Conservation (phyloP, 53 echinoderm and acorn worm genomes). For the Arbacia lixula region DNA sequence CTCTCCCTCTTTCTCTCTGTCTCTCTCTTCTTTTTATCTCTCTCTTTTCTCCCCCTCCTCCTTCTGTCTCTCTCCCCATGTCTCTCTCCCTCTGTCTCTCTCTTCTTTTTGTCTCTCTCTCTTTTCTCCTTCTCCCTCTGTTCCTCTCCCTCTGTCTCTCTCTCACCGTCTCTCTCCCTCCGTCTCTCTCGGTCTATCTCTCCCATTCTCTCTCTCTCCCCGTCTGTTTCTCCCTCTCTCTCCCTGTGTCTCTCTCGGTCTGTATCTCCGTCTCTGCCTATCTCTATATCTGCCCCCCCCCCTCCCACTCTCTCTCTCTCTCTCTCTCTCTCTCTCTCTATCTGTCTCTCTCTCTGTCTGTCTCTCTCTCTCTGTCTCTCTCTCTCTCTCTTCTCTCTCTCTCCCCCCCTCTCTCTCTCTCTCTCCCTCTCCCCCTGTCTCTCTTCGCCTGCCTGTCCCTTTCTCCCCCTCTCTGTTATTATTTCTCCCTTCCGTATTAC, state of each 20-base stretch:
- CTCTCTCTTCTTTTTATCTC: too few relatives aligned
- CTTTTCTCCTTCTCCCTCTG: too few relatives aligned
- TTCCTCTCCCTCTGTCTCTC: too few relatives aligned
- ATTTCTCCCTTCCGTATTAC: too few relatives aligned
- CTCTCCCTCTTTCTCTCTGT: too few relatives aligned
- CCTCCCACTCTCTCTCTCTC: constrained; percentile 17
- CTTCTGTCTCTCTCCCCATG: too few relatives aligned
- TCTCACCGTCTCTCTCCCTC: constrained; percentile 2
- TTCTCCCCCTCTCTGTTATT: too few relatives aligned
- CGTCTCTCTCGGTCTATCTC: neutral
- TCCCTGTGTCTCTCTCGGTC: neutral
- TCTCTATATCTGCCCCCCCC: neutral
- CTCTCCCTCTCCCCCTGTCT: too few relatives aligned
- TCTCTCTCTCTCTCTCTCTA: neutral
- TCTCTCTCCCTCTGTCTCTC: too few relatives aligned
- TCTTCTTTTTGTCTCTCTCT: too few relatives aligned
- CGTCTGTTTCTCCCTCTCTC: constrained; percentile 1
- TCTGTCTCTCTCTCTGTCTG: neutral
- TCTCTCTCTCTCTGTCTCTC: neutral
- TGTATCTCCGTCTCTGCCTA: neutral
- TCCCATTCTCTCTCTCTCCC: neutral
- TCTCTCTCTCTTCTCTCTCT: neutral
- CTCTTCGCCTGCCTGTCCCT: too few relatives aligned
- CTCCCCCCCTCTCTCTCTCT: neutral
- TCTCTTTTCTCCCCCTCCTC: too few relatives aligned